These are phyloP conservation scores for Eulithis prunata DNA, from an alignment of 2,888 invertebrate genomes.

Conservation along the genomic window DNA sequence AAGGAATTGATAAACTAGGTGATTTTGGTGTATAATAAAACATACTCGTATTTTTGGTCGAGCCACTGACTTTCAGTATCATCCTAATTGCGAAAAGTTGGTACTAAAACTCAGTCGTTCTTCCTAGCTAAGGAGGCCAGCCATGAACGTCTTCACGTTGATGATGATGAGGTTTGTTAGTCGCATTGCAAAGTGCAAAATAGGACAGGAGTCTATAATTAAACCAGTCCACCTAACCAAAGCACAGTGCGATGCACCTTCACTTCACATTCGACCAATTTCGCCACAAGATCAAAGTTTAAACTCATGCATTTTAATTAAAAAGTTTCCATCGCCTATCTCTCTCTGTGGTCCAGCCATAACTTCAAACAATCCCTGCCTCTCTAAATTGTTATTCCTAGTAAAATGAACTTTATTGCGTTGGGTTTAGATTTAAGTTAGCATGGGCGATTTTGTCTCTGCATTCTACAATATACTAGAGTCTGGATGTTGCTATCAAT, in stretches of 20 bases:
- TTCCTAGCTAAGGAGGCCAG: too few species aligned
- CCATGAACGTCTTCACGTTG: too few species aligned
- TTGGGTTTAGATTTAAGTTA: not conserved
- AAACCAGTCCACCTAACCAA: not conserved
- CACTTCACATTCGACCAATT: constrained; percentile 4
- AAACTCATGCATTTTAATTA: constrained; percentile 31
- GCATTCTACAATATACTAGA: not conserved
- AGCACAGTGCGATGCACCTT: constrained; percentile 8
- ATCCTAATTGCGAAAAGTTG: too few species aligned
- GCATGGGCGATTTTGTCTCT: not conserved
- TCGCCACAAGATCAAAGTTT: constrained; percentile 16
- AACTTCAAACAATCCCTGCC: constrained; percentile 4
- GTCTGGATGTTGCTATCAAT: too few species aligned
- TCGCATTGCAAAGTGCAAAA: too few species aligned
- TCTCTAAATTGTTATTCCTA: not conserved
- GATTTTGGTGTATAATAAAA: too few species aligned
- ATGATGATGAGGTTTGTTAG: too few species aligned
- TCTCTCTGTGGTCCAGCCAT: constrained; percentile 14
- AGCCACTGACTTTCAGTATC: too few species aligned
- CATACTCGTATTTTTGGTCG: too few species aligned
- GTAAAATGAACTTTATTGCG: not conserved
- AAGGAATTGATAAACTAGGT: too few species aligned
- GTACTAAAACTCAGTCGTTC: too few species aligned
- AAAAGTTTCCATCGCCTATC: constrained; percentile 22
- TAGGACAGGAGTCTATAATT: not conserved